Percentiles rank a stretch among this genome's conserved stretches.
Evolutionary conservation across 2,113 vertebrate genomes (phyloP).

Genomic region (Entosphenus tridentatus): DNA sequence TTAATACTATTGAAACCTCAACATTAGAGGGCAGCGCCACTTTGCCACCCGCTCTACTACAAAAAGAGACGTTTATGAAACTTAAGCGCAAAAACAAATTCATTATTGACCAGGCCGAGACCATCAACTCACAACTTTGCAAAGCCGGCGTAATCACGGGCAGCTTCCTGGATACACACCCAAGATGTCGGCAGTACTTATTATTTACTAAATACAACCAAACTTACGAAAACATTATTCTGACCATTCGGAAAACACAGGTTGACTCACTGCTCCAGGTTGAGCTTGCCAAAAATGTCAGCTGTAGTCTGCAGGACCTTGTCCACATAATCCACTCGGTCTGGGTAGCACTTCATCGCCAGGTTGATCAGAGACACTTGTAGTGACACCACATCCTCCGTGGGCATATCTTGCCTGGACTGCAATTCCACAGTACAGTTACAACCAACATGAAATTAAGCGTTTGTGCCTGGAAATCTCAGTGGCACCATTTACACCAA

Average conservation of each 20-base stretch:
- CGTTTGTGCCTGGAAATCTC: not conserved
- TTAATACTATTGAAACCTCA: not conserved
- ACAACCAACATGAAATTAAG: not conserved
- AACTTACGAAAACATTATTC: not conserved
- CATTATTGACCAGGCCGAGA: not conserved
- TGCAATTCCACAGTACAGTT: slow-evolving; percentile 18
- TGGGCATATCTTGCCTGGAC: slow-evolving; percentile 97
- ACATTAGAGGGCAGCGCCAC: too few species aligned
- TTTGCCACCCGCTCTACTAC: not conserved
- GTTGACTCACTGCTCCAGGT: slow-evolving; percentile 73
- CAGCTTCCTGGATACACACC: not conserved
- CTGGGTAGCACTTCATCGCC: slow-evolving; percentile 96
- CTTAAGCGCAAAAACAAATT: not conserved
- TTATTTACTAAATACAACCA: not conserved
- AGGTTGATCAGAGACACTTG: slow-evolving; percentile 97
- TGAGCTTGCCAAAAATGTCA: slow-evolving; percentile 96
- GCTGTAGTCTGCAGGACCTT: slow-evolving; percentile 91
- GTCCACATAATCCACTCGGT: slow-evolving; percentile 93
- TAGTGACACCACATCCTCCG: slow-evolving; percentile 83
- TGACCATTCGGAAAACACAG: not conserved
- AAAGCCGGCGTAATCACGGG: not conserved
- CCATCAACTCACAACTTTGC: too few species aligned
- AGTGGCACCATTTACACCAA: not conserved
- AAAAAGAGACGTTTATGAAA: not conserved
- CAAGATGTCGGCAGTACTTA: not conserved